Percentiles rank a stretch among this genome's conserved stretches.
These are phyloP conservation scores for human (Homo sapiens) DNA, from an alignment of 2,113 vertebrate species.

Conservation along the genomic window DNA sequence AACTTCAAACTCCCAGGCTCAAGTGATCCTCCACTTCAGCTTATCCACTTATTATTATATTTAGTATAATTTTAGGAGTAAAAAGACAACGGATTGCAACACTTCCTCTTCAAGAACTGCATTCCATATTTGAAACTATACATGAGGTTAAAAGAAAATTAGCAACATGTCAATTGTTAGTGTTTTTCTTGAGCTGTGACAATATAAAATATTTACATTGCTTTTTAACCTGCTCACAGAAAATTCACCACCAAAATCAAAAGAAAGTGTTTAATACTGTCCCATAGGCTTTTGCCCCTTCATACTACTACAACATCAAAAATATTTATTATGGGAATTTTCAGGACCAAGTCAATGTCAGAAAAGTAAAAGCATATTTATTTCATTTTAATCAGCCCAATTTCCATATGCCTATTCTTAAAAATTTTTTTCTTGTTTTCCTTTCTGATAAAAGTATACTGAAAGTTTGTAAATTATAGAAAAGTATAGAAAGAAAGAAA, in stretches of 20 bases:
- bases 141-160: not conserved
- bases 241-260: conserved; percentile 1
- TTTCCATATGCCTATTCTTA: not conserved
- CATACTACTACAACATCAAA: not conserved
- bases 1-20: no score
- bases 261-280: not conserved
- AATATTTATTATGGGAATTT: conserved; percentile 10
- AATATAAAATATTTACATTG: not conserved
- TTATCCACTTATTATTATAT: not conserved
- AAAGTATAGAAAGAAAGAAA: conserved; percentile 32
- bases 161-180: not conserved
- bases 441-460: conserved; percentile 23
- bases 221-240: not conserved
- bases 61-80: conserved; percentile 11
- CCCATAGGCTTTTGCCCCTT: not conserved
- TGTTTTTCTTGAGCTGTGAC: not conserved
- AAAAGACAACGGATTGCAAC: conserved; percentile 11
- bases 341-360: not conserved
- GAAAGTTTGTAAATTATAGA: not conserved
- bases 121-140: conserved; percentile 45
- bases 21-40: no score
- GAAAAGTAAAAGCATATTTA: not conserved
- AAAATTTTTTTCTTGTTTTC: not conserved
- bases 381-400: not conserved
- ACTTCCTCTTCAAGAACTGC: conserved; percentile 20